Conservation (phyloP, 1,140 invertebrate genomes). For the Listronotus bonariensis region DNA sequence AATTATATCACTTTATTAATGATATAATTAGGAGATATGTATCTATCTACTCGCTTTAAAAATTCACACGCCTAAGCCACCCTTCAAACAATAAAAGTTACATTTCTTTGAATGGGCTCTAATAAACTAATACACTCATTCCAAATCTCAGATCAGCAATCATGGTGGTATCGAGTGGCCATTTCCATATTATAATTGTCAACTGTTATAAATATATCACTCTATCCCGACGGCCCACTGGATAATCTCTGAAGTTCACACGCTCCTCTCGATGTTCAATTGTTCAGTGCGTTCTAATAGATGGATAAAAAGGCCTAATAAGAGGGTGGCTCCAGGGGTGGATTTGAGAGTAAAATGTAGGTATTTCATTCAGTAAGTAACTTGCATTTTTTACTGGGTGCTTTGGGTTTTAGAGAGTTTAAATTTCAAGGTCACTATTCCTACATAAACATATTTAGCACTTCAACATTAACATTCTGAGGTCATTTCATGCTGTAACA, state of each 20-base stretch:
- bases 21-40: too few relatives aligned
- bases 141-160: slow-evolving; percentile 13
- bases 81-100: slow-evolving; percentile 32
- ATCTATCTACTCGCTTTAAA: slow-evolving; percentile 3
- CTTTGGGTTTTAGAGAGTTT: too few relatives aligned
- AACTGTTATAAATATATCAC: slow-evolving; percentile 46
- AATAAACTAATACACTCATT: slow-evolving; percentile 24
- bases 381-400: too few relatives aligned
- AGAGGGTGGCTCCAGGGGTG: slow-evolving; percentile 30
- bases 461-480: too few relatives aligned
- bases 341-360: background rate
- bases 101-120: slow-evolving; percentile 26
- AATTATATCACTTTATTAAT: too few relatives aligned
- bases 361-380: background rate
- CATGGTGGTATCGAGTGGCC: slow-evolving; percentile 36
- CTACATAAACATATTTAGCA: too few relatives aligned
- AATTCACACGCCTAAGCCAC: slow-evolving; percentile 26
- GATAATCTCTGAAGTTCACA: slow-evolving; percentile 44
- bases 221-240: slow-evolving; percentile 38
- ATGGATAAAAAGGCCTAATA: slow-evolving; percentile 47
- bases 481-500: too few relatives aligned
- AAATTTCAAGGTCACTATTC: too few relatives aligned
- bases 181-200: slow-evolving; percentile 46
- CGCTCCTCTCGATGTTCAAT: slow-evolving; percentile 45
- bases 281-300: slow-evolving; percentile 37